phyloP scores from a whole-genome alignment of 2,797 vertebrate genomes.

The Propithecus deckenii region DNA sequence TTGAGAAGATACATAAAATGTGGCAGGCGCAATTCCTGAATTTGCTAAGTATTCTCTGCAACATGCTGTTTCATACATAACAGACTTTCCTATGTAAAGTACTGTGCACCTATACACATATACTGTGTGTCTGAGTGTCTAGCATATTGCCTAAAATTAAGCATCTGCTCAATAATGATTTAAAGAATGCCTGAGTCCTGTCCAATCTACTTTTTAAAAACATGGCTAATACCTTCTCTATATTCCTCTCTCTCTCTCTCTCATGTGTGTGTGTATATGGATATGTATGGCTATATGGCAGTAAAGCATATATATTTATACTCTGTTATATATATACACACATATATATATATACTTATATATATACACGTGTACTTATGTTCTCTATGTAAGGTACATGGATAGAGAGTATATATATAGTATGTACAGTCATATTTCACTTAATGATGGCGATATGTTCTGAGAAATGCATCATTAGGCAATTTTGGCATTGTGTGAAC shows the following conservation, averaged over 20 bases:
- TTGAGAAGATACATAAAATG: slow-evolving; percentile 56
- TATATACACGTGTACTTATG: background rate
- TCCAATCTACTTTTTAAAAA: background rate
- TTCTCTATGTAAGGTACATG: too few species aligned
- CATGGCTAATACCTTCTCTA: background rate
- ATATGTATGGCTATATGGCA: background rate
- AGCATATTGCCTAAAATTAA: background rate
- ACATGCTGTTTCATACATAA: background rate
- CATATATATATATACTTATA: background rate
- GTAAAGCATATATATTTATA: background rate
- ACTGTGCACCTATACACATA: background rate
- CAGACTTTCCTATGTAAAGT: background rate
- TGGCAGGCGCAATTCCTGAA: slow-evolving; percentile 49
- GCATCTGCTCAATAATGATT: background rate
- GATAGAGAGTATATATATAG: background rate
- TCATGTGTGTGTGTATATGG: too few species aligned
- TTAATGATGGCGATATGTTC: background rate
- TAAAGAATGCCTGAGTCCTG: background rate
- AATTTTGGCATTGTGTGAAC: background rate
- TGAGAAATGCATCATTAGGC: background rate
- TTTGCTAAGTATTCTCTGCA: slow-evolving; percentile 17
- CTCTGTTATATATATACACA: background rate
- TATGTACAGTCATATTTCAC: background rate
- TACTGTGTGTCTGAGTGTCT: background rate
- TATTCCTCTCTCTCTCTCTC: background rate